Base-by-base conservation (phyloP, 2,888 invertebrate genomes). In the Sicus ferrugineus region DNA sequence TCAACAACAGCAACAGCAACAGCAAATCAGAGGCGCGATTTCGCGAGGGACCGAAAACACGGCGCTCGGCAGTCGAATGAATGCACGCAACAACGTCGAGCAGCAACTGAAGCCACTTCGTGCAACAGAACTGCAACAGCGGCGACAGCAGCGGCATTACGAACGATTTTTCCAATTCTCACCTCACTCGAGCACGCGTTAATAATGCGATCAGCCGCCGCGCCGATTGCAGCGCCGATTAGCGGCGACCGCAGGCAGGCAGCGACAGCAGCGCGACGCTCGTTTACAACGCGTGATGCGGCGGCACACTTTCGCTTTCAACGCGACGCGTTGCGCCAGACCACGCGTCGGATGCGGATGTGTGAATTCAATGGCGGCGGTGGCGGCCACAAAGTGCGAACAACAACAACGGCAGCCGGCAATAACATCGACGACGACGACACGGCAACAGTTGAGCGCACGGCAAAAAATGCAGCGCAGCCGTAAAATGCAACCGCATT, bases 301-400 rank as follows among this genome's bases (percentile, higher is more conserved):
- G 63, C 46, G 30, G 30, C n/a, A n/a, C 63, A 48, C 63, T 63
- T 63, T 63, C 19, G 19, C 46, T 63, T 63, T 63, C 63, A 30
- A 46, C 48, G 19, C 48, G 48, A 48, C 26, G 19, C 48, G 48
- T 48, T 11, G 16, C 48, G 30, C n/a, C n/a, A 46, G 23, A 23
- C 62, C 23, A 30, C 38, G 61, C 62, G 62, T 30, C 46, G 62
- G 62, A 62, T 62, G 62, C 46, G 59, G 59, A 42, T 62, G 46
- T 46, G 23, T 16, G 34, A 59, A 59, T 59, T 59, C 34, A 59
- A 59, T 59, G 62, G 34, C 38, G 46, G 26, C 62, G 7, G 23
- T 9, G 16, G 26, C 23, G 42, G 21, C 21, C 62, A 26, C n/a
- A 38, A 46, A 62, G 16, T 6, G 28, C 16, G 26, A 16, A 19